Conservation (phyloP, 2,797 vertebrate genomes). For the Lepidocolaptes lacrymiger region DNA sequence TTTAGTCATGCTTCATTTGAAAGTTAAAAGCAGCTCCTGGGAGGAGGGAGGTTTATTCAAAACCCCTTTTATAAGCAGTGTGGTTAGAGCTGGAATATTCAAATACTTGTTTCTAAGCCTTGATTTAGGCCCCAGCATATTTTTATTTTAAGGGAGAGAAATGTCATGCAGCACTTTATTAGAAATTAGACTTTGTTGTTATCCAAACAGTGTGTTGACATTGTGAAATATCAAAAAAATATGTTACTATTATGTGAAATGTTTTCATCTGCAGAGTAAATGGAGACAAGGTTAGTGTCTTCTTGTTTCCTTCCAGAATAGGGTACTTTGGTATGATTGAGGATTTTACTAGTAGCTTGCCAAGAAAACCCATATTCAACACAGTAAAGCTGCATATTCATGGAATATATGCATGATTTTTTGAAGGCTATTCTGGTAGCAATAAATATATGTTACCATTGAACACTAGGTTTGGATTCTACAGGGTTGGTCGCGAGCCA, state of each 20-base stretch:
- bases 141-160: neutral
- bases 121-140: neutral
- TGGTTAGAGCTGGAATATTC: constrained; percentile 32
- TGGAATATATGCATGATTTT: neutral
- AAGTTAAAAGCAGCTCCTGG: constrained; percentile 60
- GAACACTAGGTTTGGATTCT: neutral
- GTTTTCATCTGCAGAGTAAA: neutral
- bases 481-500: neutral
- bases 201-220: neutral
- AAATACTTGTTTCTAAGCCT: constrained; percentile 4
- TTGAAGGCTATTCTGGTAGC: neutral
- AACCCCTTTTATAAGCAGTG: constrained; percentile 13
- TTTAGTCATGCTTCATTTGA: constrained; percentile 77
- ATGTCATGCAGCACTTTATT: neutral
- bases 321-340: neutral
- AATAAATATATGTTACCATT: neutral
- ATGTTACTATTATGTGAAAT: neutral
- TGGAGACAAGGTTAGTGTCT: neutral
- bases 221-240: neutral
- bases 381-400: neutral
- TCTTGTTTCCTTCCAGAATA: neutral
- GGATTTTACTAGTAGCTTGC: neutral
- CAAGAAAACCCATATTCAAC: neutral
- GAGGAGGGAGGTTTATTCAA: constrained; percentile 31
- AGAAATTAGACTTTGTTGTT: neutral